These are phyloP conservation scores for Calvadosia cruxmelitensis DNA, from an alignment of 30 jellyfish, hydroid and myxozoan species.

Conservation along the genomic window DNA sequence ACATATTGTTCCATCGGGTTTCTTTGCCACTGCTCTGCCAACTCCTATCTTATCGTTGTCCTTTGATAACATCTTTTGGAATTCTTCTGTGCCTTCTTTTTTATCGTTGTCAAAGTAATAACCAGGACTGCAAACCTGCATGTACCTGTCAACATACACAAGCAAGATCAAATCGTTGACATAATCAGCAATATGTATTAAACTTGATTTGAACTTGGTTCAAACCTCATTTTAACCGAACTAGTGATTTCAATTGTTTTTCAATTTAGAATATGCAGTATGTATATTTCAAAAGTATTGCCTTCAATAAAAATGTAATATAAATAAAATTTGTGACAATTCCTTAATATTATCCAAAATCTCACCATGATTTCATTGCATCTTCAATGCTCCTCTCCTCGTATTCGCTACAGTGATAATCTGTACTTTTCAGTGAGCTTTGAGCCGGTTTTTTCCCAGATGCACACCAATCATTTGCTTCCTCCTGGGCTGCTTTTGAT, in stretches of 20 bases:
- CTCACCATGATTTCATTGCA: neutral
- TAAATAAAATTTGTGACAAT: too few relatives aligned
- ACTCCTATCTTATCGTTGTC: conserved; percentile 57
- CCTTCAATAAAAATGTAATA: too few relatives aligned
- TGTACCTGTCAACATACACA: conserved; percentile 57
- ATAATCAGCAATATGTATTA: too few relatives aligned
- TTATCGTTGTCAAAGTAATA: conserved; percentile 55
- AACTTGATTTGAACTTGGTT: too few relatives aligned
- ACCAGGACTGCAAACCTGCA: conserved; percentile 52
- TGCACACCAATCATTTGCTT: neutral
- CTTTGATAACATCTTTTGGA: conserved; percentile 63
- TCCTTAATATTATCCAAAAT: neutral
- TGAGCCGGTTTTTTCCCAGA: neutral
- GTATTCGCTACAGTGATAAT: neutral
- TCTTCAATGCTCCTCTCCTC: neutral
- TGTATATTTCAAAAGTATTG: too few relatives aligned
- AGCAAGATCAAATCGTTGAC: too few relatives aligned
- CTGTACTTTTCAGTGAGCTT: neutral
- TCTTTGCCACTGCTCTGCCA: conserved; percentile 49
- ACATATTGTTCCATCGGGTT: conserved; percentile 34
- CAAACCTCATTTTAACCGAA: too few relatives aligned
- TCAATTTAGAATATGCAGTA: too few relatives aligned
- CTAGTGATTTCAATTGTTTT: too few relatives aligned
- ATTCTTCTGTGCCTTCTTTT: conserved; percentile 37
- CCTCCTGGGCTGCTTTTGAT: neutral